phyloP scores from a whole-genome alignment of 2,888 invertebrate species.

The Ormyrus thymus region DNA sequence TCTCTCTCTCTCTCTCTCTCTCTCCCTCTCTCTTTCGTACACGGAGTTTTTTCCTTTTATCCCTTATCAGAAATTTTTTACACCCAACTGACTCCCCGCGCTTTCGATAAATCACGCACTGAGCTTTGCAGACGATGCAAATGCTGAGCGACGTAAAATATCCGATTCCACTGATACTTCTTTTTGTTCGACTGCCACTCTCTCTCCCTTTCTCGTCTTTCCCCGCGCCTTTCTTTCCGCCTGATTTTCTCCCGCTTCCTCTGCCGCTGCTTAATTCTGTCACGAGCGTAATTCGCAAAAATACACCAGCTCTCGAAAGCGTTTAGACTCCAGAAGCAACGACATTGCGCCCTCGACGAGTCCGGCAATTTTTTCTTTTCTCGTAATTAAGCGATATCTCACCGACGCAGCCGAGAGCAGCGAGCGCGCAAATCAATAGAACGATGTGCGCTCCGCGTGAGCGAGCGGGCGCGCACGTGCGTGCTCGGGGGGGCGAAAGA shows the following conservation, averaged over 20 bases:
- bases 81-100: neutral
- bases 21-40: neutral
- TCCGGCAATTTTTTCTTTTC: too few relatives aligned
- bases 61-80: neutral
- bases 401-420: too few relatives aligned
- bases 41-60: neutral
- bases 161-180: constrained; percentile 4
- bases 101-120: constrained; percentile 10
- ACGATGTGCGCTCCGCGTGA: too few relatives aligned
- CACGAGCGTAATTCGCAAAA: neutral
- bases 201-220: neutral
- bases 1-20: neutral
- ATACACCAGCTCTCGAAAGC: too few relatives aligned
- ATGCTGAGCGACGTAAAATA: constrained; percentile 12
- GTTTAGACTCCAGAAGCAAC: too few relatives aligned
- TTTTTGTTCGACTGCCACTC: neutral
- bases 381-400: neutral
- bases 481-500: neutral
- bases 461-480: neutral
- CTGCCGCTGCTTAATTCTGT: neutral
- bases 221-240: neutral
- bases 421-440: too few relatives aligned
- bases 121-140: constrained; percentile 21
- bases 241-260: neutral
- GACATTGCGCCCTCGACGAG: too few relatives aligned